Evolutionary conservation across 92 coral and sea anemone genomes (phyloP), one percentile per base, ranked within the genome.

Genomic region (Palythoa caribaeorum): DNA sequence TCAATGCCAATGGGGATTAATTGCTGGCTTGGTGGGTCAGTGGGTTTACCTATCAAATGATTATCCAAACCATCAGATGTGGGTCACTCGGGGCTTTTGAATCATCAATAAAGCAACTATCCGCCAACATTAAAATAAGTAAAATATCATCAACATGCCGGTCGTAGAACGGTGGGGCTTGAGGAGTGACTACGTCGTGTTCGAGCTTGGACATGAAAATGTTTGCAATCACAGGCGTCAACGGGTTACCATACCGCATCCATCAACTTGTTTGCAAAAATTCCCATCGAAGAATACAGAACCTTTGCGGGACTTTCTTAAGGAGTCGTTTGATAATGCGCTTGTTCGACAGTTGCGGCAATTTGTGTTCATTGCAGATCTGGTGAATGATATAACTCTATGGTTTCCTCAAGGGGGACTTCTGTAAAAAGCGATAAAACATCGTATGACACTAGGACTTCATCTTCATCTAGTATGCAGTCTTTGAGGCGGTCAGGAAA

Each of bases 261-360:
- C 69, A 12, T 3, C 4, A 12, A 60, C 20, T 17, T 60, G 16
- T 60, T 60, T 60, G 16, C 4, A 12, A 10, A 12, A 60, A 60
- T 60, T 60, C 69, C 20, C 69, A 60, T 60, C 69, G 69, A 60
- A 60, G 69, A 60, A 60, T 12, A 60, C 69, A 16, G 69, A 60
- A 60, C 15, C 69, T 16, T 60, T 16, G 28, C 13, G 69, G 8
- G 13, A 60, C 69, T 60, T 60, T 60, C 69, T 60, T 10, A 60
- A 60, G 4, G 20, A 60, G 69, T 60, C 15, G 19, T 60, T 60
- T 60, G 20, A 60, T 6, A 17, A 60, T 60, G 68, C 68, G 68
- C 19, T 60, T 60, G 68, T 60, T 60, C 13, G 68, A 10, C 15
- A 60, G 68, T 6, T 60, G 68, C 20, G 68, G 68, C 20, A 11